These are phyloP conservation scores for Eledona agricola DNA, from an alignment of 2,888 invertebrate species.

Conservation along the genomic window DNA sequence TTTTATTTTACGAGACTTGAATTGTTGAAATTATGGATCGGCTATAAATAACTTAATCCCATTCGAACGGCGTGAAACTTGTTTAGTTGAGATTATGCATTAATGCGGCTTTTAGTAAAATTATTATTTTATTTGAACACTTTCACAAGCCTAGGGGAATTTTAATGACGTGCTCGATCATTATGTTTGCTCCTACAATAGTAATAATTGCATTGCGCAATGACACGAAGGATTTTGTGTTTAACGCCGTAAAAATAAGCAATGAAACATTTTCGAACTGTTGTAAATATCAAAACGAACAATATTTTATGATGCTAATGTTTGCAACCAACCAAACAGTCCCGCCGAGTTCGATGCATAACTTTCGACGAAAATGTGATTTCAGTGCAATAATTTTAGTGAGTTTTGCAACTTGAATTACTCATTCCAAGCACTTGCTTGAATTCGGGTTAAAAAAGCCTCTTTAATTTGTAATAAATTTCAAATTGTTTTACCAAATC, in stretches of 20 bases:
- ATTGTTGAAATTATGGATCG: slow-evolving; percentile 26
- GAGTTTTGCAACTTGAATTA: slow-evolving; percentile 4
- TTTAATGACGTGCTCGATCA: slow-evolving; percentile 15
- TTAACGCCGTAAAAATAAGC: too few relatives aligned
- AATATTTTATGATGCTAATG: not conserved
- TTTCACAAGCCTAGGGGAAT: slow-evolving; percentile 25
- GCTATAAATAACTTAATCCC: slow-evolving; percentile 29
- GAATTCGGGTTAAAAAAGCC: slow-evolving; percentile 3
- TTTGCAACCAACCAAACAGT: slow-evolving; percentile 10
- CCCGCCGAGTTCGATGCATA: slow-evolving; percentile 12
- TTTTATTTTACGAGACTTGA: slow-evolving; percentile 19
- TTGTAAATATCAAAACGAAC: not conserved
- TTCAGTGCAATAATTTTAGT: slow-evolving; percentile 9
- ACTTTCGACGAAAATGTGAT: too few relatives aligned
- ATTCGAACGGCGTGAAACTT: slow-evolving; percentile 27
- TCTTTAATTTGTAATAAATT: slow-evolving; percentile 3
- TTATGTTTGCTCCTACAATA: slow-evolving; percentile 21
- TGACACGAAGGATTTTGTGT: slow-evolving; percentile 22
- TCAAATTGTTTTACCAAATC: slow-evolving; percentile 3
- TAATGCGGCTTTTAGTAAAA: slow-evolving; percentile 17
- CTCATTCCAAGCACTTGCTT: slow-evolving; percentile 9
- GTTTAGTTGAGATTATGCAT: slow-evolving; percentile 20
- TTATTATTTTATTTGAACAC: slow-evolving; percentile 31
- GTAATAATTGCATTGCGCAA: slow-evolving; percentile 20
- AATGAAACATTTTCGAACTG: not conserved